Conservation (phyloP, 2,113 vertebrate genomes). For the Gavialis gangeticus region DNA sequence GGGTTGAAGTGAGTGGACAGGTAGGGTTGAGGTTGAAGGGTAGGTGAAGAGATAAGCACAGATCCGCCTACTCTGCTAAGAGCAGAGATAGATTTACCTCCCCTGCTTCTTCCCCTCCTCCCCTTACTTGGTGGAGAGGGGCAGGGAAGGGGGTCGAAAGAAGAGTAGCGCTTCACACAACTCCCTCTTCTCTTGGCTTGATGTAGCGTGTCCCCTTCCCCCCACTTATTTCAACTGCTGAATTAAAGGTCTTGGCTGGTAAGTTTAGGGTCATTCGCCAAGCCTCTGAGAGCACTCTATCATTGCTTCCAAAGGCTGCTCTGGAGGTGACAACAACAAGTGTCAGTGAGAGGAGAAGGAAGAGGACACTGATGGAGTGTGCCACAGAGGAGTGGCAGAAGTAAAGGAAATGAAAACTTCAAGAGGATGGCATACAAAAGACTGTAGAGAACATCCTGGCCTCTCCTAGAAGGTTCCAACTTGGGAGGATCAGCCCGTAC, state of each 20-base stretch:
- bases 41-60: neutral
- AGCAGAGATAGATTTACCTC: neutral
- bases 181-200: neutral
- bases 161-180: neutral
- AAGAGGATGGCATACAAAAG: neutral
- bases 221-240: neutral
- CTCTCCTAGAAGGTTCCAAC: neutral
- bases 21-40: neutral
- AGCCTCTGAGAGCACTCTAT: neutral
- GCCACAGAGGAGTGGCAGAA: neutral
- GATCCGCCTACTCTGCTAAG: neutral
- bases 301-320: neutral
- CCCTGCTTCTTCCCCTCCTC: neutral
- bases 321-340: rapidly evolving
- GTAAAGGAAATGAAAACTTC: neutral
- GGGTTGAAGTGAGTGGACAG: neutral
- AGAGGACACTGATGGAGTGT: neutral
- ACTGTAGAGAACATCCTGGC: neutral
- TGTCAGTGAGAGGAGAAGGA: neutral
- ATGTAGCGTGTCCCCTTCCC: neutral
- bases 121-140: no score
- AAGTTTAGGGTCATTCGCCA: neutral
- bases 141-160: no score
- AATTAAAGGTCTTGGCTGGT: neutral
- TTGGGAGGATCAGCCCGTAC: neutral